A percentile compares a stretch with the other conserved stretches of the same genome.
These are phyloP conservation scores for Buceros bicornis DNA, from an alignment of 2,797 vertebrate species.

Conservation along the genomic window DNA sequence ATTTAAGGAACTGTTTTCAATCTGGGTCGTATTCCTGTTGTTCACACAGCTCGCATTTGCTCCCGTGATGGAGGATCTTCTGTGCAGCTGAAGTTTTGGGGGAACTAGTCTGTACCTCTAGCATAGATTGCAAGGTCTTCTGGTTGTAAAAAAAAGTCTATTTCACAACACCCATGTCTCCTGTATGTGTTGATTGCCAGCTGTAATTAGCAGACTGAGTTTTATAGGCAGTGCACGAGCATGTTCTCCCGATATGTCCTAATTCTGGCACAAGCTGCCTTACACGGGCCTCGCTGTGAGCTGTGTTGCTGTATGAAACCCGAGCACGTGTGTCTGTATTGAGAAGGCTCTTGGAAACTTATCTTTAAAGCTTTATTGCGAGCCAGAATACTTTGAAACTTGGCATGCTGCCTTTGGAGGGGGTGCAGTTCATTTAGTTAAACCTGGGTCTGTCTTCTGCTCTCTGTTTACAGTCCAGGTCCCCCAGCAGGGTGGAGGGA, in stretches of 20 bases:
- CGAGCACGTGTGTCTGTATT: rapidly evolving
- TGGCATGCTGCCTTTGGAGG: constrained; percentile 42
- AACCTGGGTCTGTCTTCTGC: constrained; percentile 1
- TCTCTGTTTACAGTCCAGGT: constrained; percentile 1
- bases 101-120: not conserved
- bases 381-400: constrained; percentile 20
- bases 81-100: not conserved
- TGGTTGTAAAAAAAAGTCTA: not conserved
- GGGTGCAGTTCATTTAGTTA: constrained; percentile 20
- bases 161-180: not conserved
- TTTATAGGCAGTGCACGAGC: not conserved
- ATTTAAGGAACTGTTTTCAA: not conserved
- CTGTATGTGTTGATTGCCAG: not conserved
- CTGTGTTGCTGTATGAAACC: not conserved
- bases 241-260: not conserved
- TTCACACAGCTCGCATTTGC: not conserved
- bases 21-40: not conserved
- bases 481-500: constrained; percentile 27
- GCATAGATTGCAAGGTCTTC: too few species aligned
- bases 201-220: not conserved
- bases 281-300: not conserved
- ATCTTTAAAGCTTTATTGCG: constrained; percentile 17
- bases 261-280: not conserved
- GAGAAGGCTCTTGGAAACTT: constrained; percentile 14
- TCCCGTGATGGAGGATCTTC: not conserved